Percentiles rank a stretch among this genome's conserved stretches.
phyloP scores from a whole-genome alignment of 2,888 invertebrate species.

The Athalia rosae region DNA sequence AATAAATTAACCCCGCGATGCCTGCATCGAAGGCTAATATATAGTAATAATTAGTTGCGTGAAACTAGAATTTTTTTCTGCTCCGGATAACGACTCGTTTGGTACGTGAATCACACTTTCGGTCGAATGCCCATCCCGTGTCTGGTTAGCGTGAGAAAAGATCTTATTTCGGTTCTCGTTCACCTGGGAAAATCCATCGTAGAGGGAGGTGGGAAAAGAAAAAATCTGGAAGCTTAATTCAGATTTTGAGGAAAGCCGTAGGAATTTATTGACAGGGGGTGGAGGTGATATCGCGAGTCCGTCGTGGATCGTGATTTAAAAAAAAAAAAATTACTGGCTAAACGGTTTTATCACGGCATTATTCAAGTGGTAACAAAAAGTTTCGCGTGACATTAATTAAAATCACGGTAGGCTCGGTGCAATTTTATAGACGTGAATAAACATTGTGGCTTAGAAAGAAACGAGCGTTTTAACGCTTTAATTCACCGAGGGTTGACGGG shows the following conservation, averaged over 20 bases:
- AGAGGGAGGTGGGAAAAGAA: too few relatives aligned
- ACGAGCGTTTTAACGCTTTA: conserved; percentile 29
- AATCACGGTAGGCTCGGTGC: not conserved
- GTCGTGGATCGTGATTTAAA: not conserved
- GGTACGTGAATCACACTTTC: not conserved
- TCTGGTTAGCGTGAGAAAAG: not conserved
- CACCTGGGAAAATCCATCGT: not conserved
- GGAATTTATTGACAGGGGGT: not conserved
- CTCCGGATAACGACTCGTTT: conserved; percentile 1
- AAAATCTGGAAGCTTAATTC: too few relatives aligned
- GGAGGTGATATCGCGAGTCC: not conserved
- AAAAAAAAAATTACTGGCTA: not conserved
- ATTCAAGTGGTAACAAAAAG: not conserved
- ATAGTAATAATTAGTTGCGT: conserved; percentile 26
- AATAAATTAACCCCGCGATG: conserved; percentile 13
- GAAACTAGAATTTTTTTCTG: conserved; percentile 28
- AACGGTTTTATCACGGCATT: not conserved
- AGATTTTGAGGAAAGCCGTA: too few relatives aligned
- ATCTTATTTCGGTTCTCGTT: not conserved
- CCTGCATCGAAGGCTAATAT: not conserved
- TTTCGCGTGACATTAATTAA: conserved; percentile 5
- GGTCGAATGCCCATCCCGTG: not conserved
- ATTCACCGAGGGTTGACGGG: conserved; percentile 25
- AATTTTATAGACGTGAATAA: conserved; percentile 21
- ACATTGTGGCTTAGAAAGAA: conserved; percentile 8